phyloP scores from a whole-genome alignment of 2,113 vertebrate species.

The Hiodon alosoides region DNA sequence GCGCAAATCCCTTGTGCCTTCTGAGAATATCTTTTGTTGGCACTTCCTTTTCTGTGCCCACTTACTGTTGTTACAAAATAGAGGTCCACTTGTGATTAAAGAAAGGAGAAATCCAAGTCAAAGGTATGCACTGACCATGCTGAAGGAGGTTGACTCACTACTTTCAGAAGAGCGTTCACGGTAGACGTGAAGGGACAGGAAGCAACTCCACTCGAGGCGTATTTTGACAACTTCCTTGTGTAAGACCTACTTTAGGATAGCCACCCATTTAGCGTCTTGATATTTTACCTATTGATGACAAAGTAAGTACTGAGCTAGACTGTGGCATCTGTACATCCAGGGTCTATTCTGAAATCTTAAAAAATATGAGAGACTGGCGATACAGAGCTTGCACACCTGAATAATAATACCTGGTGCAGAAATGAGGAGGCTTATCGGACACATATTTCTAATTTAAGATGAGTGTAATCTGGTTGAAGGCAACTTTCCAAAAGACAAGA shows the following conservation, averaged over 20 bases:
- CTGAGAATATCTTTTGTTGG: not conserved
- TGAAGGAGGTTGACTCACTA: not conserved
- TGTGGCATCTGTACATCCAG: too few relatives aligned
- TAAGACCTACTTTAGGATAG: too few relatives aligned
- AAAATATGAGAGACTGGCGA: not conserved
- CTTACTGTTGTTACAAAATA: not conserved
- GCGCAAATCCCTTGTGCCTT: not conserved
- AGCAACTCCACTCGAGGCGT: too few relatives aligned
- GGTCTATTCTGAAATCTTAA: too few relatives aligned
- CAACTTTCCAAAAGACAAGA: slow-evolving; percentile 1
- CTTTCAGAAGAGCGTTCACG: not conserved
- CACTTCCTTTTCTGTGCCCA: slow-evolving; percentile 10
- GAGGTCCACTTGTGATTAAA: not conserved
- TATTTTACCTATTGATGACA: too few relatives aligned
- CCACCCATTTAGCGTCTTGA: too few relatives aligned
- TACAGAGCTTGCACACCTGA: not conserved
- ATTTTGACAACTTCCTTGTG: too few relatives aligned
- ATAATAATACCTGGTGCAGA: not conserved
- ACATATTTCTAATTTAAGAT: not conserved
- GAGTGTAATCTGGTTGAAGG: not conserved
- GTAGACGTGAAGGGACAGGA: not conserved
- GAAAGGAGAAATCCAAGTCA: not conserved
- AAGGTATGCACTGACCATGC: not conserved
- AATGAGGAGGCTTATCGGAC: not conserved
- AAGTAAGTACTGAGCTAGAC: too few relatives aligned